Evolutionary conservation across 1,140 invertebrate genomes (phyloP).

Genomic region (Vollenhovia emeryi): DNA sequence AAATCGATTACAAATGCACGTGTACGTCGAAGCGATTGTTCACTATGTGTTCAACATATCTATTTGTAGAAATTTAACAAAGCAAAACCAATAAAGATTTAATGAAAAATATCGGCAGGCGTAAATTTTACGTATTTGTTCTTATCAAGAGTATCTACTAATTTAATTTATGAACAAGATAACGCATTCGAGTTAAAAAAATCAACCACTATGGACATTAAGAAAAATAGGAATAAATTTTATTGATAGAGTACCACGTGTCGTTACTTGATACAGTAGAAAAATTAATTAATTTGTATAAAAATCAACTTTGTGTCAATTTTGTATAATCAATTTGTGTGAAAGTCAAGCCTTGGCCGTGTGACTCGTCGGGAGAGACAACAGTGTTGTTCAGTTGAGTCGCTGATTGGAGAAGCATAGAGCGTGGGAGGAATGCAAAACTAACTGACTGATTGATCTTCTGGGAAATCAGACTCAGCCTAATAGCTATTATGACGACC

Average conservation of each 20-base stretch:
- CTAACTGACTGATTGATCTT: slow-evolving; percentile 55
- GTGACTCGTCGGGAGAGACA: background rate
- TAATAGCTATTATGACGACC: slow-evolving; percentile 49
- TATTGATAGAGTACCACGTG: background rate
- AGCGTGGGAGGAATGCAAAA: slow-evolving; percentile 38
- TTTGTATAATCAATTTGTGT: too few species aligned
- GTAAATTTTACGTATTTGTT: background rate
- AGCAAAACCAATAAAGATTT: slow-evolving; percentile 11
- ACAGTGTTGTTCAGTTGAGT: background rate
- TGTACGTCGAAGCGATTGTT: slow-evolving; percentile 1
- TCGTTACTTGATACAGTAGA: background rate
- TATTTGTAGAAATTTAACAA: slow-evolving; percentile 15
- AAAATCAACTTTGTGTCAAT: background rate
- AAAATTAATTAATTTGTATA: background rate
- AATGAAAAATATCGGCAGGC: background rate
- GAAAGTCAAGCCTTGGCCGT: background rate
- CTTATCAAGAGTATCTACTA: background rate
- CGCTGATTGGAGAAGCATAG: slow-evolving; percentile 1
- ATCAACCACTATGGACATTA: background rate
- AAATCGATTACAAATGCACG: slow-evolving; percentile 7
- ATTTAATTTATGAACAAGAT: background rate
- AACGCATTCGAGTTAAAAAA: background rate
- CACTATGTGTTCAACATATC: too few species aligned
- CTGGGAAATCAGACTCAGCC: slow-evolving; percentile 68
- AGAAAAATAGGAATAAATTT: background rate